phyloP scores from a whole-genome alignment of 1,140 invertebrate species.

The Brachionus manjavacas region DNA sequence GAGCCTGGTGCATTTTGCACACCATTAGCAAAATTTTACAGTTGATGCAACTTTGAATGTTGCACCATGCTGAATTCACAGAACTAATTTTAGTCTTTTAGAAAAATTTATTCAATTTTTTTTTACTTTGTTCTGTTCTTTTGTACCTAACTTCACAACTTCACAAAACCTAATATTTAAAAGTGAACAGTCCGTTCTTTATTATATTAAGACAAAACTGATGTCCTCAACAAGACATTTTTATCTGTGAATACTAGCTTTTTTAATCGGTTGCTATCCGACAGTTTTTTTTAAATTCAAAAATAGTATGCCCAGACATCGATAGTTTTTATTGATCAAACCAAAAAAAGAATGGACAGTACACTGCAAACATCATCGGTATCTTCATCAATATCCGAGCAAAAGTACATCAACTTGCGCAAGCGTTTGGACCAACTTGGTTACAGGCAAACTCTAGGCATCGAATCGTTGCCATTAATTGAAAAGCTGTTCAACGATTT shows the following conservation, averaged over 20 bases:
- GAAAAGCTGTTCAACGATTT: slow-evolving; percentile 71
- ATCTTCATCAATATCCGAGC: slow-evolving; percentile 21
- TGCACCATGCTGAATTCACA: no score
- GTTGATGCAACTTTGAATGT: no score
- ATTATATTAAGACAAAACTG: neutral
- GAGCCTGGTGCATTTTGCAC: no score
- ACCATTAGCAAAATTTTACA: no score
- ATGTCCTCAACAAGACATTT: neutral
- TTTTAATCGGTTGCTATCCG: slow-evolving; percentile 25
- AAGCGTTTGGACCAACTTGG: slow-evolving; percentile 67
- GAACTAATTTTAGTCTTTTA: no score
- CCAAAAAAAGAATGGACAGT: slow-evolving; percentile 14
- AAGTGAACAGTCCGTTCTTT: no score
- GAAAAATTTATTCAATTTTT: no score
- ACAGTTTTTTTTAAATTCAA: neutral
- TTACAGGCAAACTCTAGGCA: slow-evolving; percentile 67
- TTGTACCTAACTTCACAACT: no score
- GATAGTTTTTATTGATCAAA: neutral
- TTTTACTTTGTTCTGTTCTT: no score
- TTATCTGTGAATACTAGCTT: neutral
- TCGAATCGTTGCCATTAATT: slow-evolving; percentile 69
- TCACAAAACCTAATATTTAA: no score
- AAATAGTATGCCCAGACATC: neutral
- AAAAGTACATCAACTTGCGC: slow-evolving; percentile 56
- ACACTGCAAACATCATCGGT: slow-evolving; percentile 14